Evolutionary conservation across 2,888 invertebrate species (phyloP).

Genomic region (Belgica antarctica): DNA sequence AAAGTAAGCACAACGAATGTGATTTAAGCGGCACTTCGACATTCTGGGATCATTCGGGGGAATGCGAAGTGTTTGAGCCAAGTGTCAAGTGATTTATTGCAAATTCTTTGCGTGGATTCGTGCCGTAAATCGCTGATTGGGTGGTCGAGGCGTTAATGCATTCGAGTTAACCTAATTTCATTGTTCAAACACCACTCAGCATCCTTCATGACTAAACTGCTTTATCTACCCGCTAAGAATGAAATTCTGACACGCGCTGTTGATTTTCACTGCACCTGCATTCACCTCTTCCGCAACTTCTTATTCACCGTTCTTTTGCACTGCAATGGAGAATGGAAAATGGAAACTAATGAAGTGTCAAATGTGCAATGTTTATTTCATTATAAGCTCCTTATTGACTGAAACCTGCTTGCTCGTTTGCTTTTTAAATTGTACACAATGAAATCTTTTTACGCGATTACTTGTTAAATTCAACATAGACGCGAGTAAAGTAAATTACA

Average conservation of each 20-base stretch:
- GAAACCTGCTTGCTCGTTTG: background rate
- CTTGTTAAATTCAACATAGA: background rate
- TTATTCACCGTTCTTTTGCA: background rate
- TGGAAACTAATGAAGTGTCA: slow-evolving; percentile 41
- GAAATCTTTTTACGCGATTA: background rate
- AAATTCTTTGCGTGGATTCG: too few species aligned
- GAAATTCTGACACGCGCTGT: too few species aligned
- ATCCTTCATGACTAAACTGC: background rate
- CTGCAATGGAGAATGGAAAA: background rate
- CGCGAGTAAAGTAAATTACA: slow-evolving; percentile 12
- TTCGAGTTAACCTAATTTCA: too few species aligned
- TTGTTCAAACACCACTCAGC: background rate
- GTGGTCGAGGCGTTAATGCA: too few species aligned
- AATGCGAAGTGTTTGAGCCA: too few species aligned
- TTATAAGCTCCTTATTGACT: slow-evolving; percentile 38
- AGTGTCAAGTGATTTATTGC: too few species aligned
- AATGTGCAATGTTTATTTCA: slow-evolving; percentile 37
- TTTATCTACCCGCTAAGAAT: background rate
- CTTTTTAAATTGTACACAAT: background rate
- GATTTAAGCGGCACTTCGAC: background rate
- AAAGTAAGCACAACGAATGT: slow-evolving; percentile 13
- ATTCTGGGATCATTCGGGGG: too few species aligned
- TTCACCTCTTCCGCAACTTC: too few species aligned
- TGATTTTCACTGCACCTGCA: too few species aligned
- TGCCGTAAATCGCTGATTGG: too few species aligned